These are phyloP conservation scores for Busseola fusca DNA, from an alignment of 2,888 invertebrate genomes.

Conservation along the genomic window DNA sequence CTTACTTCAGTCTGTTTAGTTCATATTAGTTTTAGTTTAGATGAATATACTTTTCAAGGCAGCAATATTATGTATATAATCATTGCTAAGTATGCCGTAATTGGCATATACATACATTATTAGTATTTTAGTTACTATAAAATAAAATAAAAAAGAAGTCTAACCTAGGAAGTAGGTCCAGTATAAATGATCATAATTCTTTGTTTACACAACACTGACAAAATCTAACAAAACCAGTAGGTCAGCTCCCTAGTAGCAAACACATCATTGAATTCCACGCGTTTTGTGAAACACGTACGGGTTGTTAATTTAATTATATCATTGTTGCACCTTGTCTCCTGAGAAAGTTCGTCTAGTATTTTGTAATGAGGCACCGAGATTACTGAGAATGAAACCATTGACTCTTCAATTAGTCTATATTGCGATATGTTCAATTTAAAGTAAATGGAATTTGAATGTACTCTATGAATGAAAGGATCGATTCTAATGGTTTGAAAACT, in stretches of 20 bases:
- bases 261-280: conserved; percentile 42
- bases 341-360: conserved; percentile 46
- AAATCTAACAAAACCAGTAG: conserved; percentile 46
- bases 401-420: not conserved
- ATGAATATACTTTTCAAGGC: too few relatives aligned
- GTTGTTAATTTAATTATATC: conserved; percentile 60
- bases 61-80: too few relatives aligned
- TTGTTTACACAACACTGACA: conserved; percentile 38
- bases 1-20: too few relatives aligned
- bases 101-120: too few relatives aligned
- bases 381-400: conserved; percentile 3
- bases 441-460: not conserved
- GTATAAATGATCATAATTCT: conserved; percentile 23
- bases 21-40: too few relatives aligned
- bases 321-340: conserved; percentile 56
- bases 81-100: too few relatives aligned
- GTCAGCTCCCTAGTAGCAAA: conserved; percentile 46
- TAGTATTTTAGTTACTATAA: too few relatives aligned
- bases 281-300: conserved; percentile 52
- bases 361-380: conserved; percentile 37
- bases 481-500: conserved; percentile 13
- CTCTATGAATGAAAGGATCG: not conserved
- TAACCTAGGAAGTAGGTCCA: not conserved
- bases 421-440: conserved; percentile 8
- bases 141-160: not conserved